Evolutionary conservation across 2,888 invertebrate species (phyloP).

Genomic region (Drosophila gaucha): DNA sequence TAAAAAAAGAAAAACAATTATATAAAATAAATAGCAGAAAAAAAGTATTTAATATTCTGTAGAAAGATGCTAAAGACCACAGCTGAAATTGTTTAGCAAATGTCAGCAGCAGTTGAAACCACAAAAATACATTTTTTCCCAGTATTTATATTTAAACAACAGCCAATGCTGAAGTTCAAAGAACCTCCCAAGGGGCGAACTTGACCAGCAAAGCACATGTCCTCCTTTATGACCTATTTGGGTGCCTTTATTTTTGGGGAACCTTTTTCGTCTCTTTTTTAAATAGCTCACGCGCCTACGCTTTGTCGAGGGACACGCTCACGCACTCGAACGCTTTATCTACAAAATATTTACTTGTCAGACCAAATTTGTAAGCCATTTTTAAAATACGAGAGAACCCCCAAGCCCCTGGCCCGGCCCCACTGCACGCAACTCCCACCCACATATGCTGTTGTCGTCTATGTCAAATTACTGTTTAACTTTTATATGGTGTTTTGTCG

Average conservation of each 20-base stretch:
- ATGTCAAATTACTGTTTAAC: slow-evolving; percentile 79
- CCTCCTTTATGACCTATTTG: slow-evolving; percentile 45
- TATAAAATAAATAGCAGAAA: slow-evolving; percentile 7
- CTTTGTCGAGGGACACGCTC: slow-evolving; percentile 46
- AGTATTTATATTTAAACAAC: slow-evolving; percentile 4
- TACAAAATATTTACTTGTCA: slow-evolving; percentile 65
- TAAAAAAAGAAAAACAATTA: slow-evolving; percentile 3
- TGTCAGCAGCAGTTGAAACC: slow-evolving; percentile 67
- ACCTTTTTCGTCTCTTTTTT: slow-evolving; percentile 22
- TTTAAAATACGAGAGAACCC: slow-evolving; percentile 46
- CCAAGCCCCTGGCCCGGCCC: background rate
- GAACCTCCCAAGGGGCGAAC: slow-evolving; percentile 8
- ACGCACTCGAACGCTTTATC: slow-evolving; percentile 71
- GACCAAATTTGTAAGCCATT: slow-evolving; percentile 60
- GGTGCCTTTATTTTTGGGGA: slow-evolving; percentile 18
- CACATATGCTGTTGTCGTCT: slow-evolving; percentile 71
- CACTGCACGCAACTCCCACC: slow-evolving; percentile 10
- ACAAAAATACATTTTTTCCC: slow-evolving; percentile 35
- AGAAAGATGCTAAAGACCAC: slow-evolving; percentile 49
- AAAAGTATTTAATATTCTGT: slow-evolving; percentile 47
- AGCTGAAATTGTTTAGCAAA: slow-evolving; percentile 34
- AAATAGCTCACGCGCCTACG: slow-evolving; percentile 56
- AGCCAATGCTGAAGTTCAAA: slow-evolving; percentile 37
- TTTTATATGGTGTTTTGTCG: slow-evolving; percentile 76
- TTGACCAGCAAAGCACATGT: slow-evolving; percentile 49